Base-by-base conservation (phyloP, 1,140 invertebrate genomes). In the Solen grandis region DNA sequence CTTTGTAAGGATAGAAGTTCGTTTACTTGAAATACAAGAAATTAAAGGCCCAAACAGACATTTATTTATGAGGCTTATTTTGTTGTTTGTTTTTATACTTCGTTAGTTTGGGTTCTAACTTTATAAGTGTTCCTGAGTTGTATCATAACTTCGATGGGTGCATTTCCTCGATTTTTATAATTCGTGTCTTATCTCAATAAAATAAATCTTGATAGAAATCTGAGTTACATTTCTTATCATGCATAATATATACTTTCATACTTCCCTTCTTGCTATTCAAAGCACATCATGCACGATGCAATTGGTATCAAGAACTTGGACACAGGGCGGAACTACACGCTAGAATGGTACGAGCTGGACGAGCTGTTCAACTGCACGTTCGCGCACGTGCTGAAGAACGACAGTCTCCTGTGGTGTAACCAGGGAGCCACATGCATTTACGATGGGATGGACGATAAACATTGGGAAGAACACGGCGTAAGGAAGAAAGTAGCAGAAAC, bases 241-340 rank as follows among this genome's bases (percentile, higher is more conserved):
- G n/a, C n/a, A n/a, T n/a, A n/a, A n/a, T n/a, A n/a, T n/a, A n/a
- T n/a, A n/a, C n/a, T n/a, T n/a, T n/a, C n/a, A n/a, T n/a, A n/a
- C n/a, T n/a, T n/a, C n/a, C n/a, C n/a, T n/a, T n/a, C n/a, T 22
- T 54, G n/a, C 41, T 55, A 54, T 27, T 84, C 78, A 16, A 72
- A 91, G 90, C 76, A 92, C 66, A 90, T 92, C n/a, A 91, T 91
- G 86, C 90, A 91, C 74, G 90, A 92, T 85, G 90, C 90, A 13
- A 69, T 92, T 4, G 90, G 88, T 27, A 88, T 92, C 66, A 84
- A 85, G 59, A 90, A 88, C 75, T 50, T 86, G 1, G 83, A 86
- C 66, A 90, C 90, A 10, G 88, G 88, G 10, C 36, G 81, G 10
- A 92, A 91, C 76, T 89, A 89, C 52, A 92, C 90, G 13, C 88